Percentiles rank a stretch among this genome's conserved stretches.
Conservation (phyloP, 2,113 vertebrate species). For the Camelus dromedarius region DNA sequence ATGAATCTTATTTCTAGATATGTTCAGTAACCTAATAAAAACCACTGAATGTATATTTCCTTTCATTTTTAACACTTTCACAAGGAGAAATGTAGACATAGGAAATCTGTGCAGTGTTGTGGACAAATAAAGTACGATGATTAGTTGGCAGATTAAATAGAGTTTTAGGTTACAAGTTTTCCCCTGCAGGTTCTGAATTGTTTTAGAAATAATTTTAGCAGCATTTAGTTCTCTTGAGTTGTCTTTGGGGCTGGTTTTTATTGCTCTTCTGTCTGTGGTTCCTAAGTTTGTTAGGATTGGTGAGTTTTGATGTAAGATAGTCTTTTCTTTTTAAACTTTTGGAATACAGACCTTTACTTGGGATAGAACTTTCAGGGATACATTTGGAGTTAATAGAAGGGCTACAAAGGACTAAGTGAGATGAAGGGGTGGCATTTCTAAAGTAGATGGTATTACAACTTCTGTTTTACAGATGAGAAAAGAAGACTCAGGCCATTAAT, state of each 20-base stretch:
- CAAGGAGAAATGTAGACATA: conserved; percentile 8
- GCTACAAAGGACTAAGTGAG: not conserved
- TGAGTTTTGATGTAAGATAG: conserved; percentile 39
- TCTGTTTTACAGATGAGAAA: conserved; percentile 67
- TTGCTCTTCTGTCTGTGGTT: conserved; percentile 12
- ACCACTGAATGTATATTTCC: conserved; percentile 16
- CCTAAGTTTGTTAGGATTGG: not conserved
- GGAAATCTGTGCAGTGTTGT: not conserved
- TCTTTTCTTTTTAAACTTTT: conserved; percentile 51
- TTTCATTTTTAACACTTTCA: conserved; percentile 59
- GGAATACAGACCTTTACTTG: not conserved
- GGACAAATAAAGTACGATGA: not conserved
- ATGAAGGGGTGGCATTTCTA: not conserved
- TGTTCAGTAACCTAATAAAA: conserved; percentile 41
- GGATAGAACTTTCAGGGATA: not conserved
- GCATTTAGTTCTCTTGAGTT: conserved; percentile 43
- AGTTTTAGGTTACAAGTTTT: conserved; percentile 38
- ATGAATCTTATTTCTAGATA: conserved; percentile 47
- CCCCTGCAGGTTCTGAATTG: conserved; percentile 11
- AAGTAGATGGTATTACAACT: conserved; percentile 43
- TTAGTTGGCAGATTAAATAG: conserved; percentile 4
- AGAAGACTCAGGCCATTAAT: conserved; percentile 42
- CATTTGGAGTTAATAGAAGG: not conserved
- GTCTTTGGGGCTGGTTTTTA: conserved; percentile 45
- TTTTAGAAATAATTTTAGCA: not conserved